Evolutionary conservation across 92 coral and sea anemone species (phyloP).

Genomic region (Isaurus tuberculatus): DNA sequence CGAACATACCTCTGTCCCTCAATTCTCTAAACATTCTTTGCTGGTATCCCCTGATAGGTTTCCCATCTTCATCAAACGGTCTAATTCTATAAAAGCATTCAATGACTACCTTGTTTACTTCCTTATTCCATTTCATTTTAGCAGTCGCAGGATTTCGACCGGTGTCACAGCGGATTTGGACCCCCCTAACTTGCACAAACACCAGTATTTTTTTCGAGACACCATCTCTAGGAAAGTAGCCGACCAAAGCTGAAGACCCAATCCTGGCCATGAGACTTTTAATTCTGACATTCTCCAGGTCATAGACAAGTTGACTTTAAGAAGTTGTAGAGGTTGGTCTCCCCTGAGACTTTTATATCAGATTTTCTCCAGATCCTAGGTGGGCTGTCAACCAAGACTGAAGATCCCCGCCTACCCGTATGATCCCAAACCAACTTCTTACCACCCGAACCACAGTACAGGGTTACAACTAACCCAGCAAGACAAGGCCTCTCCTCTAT

Average conservation of each 20-base stretch:
- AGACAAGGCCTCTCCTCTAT: too few species aligned
- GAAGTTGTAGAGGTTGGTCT: not conserved
- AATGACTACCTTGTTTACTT: too few species aligned
- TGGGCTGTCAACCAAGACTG: not conserved
- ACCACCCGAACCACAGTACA: too few species aligned
- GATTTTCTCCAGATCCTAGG: not conserved
- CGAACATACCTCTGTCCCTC: not conserved
- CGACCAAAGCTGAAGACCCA: not conserved
- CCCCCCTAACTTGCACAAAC: not conserved
- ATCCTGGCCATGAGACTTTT: constrained; percentile 1
- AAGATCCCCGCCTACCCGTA: not conserved
- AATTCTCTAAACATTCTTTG: not conserved
- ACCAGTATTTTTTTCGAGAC: not conserved
- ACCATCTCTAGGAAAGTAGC: not conserved
- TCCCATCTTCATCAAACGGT: constrained; percentile 5
- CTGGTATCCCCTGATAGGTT: not conserved
- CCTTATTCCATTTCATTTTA: not conserved
- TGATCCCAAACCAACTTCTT: too few species aligned
- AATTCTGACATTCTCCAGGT: not conserved
- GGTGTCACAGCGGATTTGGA: too few species aligned
- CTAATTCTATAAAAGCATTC: not conserved
- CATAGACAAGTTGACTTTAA: constrained; percentile 18
- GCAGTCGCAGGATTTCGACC: not conserved
- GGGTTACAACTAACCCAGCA: too few species aligned
- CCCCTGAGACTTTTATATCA: not conserved